These are phyloP conservation scores for Gymnothorax javanicus DNA, from an alignment of 2,797 vertebrate species.

Conservation along the genomic window DNA sequence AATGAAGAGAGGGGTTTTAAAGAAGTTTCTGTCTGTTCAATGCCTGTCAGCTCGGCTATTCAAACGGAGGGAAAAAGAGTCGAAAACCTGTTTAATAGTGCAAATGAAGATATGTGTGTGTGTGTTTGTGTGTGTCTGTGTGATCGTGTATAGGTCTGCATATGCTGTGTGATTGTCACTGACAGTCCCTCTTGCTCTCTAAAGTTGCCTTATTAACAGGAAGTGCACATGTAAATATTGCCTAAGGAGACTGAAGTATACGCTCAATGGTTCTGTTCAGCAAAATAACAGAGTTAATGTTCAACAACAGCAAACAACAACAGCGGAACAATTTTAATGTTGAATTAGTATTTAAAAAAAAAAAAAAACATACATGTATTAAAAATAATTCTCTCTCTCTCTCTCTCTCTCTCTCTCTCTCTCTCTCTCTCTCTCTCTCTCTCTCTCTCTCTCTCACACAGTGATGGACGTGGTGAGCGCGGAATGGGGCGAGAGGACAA, in stretches of 20 bases:
- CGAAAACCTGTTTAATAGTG: constrained; percentile 15
- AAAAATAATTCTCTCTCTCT: background rate
- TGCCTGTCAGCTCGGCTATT: constrained; percentile 52
- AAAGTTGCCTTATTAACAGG: too few species aligned
- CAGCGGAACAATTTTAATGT: too few species aligned
- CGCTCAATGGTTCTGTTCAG: too few species aligned
- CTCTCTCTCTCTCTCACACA: constrained; percentile 49
- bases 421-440: constrained; percentile 20
- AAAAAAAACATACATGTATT: too few species aligned
- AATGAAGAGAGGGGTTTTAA: constrained; percentile 42
- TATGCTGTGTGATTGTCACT: background rate
- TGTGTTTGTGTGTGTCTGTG: too few species aligned
- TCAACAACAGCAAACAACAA: too few species aligned
- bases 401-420: constrained; percentile 22
- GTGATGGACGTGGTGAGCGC: constrained; percentile 88
- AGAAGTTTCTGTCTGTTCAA: constrained; percentile 49
- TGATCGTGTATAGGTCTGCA: constrained; percentile 6
- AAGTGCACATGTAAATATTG: too few species aligned
- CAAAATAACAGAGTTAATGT: too few species aligned
- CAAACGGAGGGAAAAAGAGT: constrained; percentile 10
- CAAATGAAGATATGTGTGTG: constrained; percentile 28
- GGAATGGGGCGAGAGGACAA: constrained; percentile 87
- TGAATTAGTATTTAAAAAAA: too few species aligned
- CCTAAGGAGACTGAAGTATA: too few species aligned
- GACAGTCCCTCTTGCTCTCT: constrained; percentile 18